phyloP scores from a whole-genome alignment of 2,888 invertebrate species.

The Tachina lurida region DNA sequence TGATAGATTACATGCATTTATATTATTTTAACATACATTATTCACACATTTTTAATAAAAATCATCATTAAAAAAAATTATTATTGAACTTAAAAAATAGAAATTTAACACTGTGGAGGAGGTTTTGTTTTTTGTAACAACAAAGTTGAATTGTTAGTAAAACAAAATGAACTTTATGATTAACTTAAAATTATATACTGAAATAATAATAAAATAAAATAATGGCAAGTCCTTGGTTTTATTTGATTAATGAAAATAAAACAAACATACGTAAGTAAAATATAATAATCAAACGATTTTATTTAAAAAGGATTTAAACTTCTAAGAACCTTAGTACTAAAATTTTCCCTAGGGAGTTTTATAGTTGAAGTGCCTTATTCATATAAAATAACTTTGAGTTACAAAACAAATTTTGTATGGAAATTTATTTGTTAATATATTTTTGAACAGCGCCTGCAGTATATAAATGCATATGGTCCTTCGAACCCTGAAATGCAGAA shows the following conservation, averaged over 20 bases:
- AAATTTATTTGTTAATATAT: too few species aligned
- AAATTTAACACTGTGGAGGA: background rate
- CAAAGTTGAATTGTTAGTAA: background rate
- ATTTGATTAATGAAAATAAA: slow-evolving; percentile 31
- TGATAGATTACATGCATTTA: background rate
- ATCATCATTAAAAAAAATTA: slow-evolving; percentile 4
- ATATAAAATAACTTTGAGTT: too few species aligned
- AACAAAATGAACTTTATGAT: background rate
- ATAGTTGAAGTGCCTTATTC: too few species aligned
- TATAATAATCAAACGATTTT: background rate
- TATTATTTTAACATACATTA: background rate
- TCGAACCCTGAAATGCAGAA: too few species aligned
- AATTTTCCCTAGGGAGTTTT: too few species aligned
- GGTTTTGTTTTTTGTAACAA: background rate
- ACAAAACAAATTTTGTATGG: too few species aligned
- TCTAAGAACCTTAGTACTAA: too few species aligned
- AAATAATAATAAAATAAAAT: slow-evolving; percentile 1
- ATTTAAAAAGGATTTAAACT: background rate
- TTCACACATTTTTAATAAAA: slow-evolving; percentile 37
- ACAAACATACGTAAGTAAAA: background rate
- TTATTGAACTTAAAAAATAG: background rate
- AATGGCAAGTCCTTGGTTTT: slow-evolving; percentile 5
- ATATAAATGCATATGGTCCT: too few species aligned
- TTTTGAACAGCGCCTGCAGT: too few species aligned
- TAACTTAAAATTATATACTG: background rate